Percentiles rank a stretch among this genome's conserved stretches.
Conservation (phyloP, 2,888 invertebrate genomes). For the Neoaliturus tenellus region DNA sequence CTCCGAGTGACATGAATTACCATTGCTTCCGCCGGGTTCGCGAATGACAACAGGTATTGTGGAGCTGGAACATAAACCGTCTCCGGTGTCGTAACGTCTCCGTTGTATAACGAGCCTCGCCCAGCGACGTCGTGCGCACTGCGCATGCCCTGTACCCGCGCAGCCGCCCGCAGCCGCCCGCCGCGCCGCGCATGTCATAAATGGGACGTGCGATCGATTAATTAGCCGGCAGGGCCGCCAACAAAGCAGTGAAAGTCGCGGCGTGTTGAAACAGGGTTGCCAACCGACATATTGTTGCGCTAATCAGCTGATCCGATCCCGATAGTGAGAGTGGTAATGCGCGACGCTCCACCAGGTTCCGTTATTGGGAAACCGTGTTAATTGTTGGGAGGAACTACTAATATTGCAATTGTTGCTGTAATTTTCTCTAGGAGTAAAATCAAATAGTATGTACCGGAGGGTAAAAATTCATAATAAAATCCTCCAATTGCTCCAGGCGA, state of each 20-base stretch:
- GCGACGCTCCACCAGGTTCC: not conserved
- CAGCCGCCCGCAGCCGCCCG: not conserved
- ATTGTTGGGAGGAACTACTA: too few species aligned
- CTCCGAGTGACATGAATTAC: not conserved
- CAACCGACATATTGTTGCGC: constrained; percentile 17
- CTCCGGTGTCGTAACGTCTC: not conserved
- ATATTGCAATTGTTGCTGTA: too few species aligned
- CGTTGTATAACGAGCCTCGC: not conserved
- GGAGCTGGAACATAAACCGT: not conserved
- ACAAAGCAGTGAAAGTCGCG: too few species aligned
- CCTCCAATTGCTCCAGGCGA: too few species aligned
- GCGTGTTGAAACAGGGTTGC: constrained; percentile 4
- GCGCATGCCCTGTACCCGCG: not conserved
- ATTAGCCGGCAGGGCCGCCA: constrained; percentile 20
- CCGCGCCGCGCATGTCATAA: constrained; percentile 21
- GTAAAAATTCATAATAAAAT: too few species aligned
- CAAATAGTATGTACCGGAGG: too few species aligned
- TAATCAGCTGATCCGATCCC: constrained; percentile 7
- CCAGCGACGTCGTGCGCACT: not conserved
- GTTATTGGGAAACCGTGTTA: not conserved
- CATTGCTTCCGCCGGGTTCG: not conserved
- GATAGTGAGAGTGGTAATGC: not conserved
- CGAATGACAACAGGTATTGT: not conserved
- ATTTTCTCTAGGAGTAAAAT: too few species aligned
- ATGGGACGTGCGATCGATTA: constrained; percentile 43